Evolutionary conservation across 2,888 invertebrate species (phyloP).

Genomic region (Carabus problematicus): DNA sequence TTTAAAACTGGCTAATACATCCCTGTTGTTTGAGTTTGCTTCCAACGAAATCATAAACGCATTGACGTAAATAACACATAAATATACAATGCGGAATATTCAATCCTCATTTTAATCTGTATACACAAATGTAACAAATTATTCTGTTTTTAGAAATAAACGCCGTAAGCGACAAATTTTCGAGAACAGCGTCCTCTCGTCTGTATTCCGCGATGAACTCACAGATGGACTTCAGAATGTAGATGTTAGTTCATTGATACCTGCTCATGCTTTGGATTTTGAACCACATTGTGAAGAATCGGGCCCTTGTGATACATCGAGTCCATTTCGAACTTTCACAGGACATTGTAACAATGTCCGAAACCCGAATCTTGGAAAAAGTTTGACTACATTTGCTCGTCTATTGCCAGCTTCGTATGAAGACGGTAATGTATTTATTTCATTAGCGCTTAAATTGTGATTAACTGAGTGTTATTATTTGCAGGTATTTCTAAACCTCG

Average conservation of each 20-base stretch:
- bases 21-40: slow-evolving; percentile 84
- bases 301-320: slow-evolving; percentile 74
- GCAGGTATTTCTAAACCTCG: slow-evolving; percentile 81
- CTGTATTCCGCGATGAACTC: slow-evolving; percentile 69
- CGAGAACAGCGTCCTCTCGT: slow-evolving; percentile 69
- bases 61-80: slow-evolving; percentile 54
- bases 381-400: slow-evolving; percentile 84
- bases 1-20: slow-evolving; percentile 82
- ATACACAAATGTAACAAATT: slow-evolving; percentile 7
- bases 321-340: slow-evolving; percentile 76
- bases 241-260: slow-evolving; percentile 75
- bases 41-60: slow-evolving; percentile 85
- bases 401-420: slow-evolving; percentile 86
- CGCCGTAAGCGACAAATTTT: slow-evolving; percentile 79
- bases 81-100: not conserved
- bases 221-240: slow-evolving; percentile 80
- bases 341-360: slow-evolving; percentile 89
- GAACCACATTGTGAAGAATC: slow-evolving; percentile 77
- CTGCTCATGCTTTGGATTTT: slow-evolving; percentile 67
- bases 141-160: slow-evolving; percentile 56
- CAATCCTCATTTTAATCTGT: slow-evolving; percentile 17
- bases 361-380: slow-evolving; percentile 82
- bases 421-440: slow-evolving; percentile 68
- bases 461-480: slow-evolving; percentile 38
- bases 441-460: not conserved